These are phyloP conservation scores for Drosophila stalkeri DNA, from an alignment of 2,888 invertebrate genomes.

Conservation along the genomic window DNA sequence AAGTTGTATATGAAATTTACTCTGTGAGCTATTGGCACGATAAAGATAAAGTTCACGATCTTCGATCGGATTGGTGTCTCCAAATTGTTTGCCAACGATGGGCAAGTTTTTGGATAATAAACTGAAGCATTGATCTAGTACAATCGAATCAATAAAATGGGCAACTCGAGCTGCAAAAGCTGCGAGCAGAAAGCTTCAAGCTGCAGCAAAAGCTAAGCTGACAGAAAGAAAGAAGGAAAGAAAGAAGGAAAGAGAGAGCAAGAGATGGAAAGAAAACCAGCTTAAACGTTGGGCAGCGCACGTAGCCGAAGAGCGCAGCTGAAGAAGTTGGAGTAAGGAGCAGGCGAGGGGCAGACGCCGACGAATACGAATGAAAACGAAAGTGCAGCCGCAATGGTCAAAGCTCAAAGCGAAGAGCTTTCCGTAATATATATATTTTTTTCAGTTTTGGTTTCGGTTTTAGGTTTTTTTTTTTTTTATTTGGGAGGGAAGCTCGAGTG, in stretches of 20 bases:
- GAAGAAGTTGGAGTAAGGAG: neutral
- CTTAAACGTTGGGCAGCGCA: slow-evolving; percentile 40
- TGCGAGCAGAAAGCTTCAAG: neutral
- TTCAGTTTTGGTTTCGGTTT: neutral
- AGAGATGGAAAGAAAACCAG: slow-evolving; percentile 25
- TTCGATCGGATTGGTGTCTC: neutral
- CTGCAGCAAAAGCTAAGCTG: slow-evolving; percentile 7
- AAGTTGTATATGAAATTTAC: neutral
- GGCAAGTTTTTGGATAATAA: slow-evolving; percentile 17
- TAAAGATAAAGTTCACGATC: too few species aligned
- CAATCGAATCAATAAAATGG: slow-evolving; percentile 17
- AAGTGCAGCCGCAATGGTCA: slow-evolving; percentile 59
- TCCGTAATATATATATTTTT: slow-evolving; percentile 5
- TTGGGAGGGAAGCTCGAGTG: slow-evolving; percentile 41
- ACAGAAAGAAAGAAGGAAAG: slow-evolving; percentile 4
- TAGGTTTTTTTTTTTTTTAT: slow-evolving; percentile 40
- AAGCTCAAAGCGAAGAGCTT: slow-evolving; percentile 14
- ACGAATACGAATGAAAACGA: slow-evolving; percentile 64
- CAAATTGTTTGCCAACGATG: neutral
- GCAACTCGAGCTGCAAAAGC: slow-evolving; percentile 36
- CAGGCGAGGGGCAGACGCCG: neutral
- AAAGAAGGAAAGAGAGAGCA: slow-evolving; percentile 1
- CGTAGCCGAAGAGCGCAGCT: slow-evolving; percentile 24
- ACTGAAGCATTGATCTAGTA: slow-evolving; percentile 19
- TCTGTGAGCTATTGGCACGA: neutral